A percentile compares a stretch with the other conserved stretches of the same genome.
Conservation (phyloP, 2,888 invertebrate genomes). For the Agrotis clavis region DNA sequence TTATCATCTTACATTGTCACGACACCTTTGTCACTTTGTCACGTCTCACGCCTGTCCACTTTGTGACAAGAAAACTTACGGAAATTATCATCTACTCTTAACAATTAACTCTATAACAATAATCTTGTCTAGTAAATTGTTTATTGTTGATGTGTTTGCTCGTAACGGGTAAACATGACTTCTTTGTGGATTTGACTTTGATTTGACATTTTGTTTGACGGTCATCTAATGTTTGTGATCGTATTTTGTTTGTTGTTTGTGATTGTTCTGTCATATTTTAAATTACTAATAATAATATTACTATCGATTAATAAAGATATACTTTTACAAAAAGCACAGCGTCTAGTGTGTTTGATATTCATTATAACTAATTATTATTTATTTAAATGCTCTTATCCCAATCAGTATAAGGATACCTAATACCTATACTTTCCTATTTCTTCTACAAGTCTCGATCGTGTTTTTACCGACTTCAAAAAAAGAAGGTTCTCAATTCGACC, state of each 20-base stretch:
- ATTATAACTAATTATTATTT: too few species aligned
- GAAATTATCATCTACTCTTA: conserved; percentile 35
- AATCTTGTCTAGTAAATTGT: conserved; percentile 39
- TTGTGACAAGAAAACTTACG: conserved; percentile 41
- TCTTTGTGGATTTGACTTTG: background rate
- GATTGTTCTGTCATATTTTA: background rate
- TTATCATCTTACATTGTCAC: conserved; percentile 74
- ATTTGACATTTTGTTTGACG: background rate
- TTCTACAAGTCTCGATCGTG: too few species aligned
- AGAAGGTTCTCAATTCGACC: too few species aligned
- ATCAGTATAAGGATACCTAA: too few species aligned
- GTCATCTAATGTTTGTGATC: background rate
- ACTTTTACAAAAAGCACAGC: background rate
- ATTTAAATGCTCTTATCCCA: too few species aligned
- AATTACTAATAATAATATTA: too few species aligned
- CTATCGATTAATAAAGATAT: background rate
- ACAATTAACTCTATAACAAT: conserved; percentile 5
- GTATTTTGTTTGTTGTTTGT: conserved; percentile 7
- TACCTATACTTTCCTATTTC: too few species aligned
- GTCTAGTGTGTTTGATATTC: too few species aligned
- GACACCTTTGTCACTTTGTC: conserved; percentile 70
- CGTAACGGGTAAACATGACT: conserved; percentile 15
- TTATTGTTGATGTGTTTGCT: conserved; percentile 16
- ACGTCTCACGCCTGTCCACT: conserved; percentile 36
- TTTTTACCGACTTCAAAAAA: too few species aligned